phyloP scores from a whole-genome alignment of 2,113 vertebrate genomes.

The Ctenomys sociabilis region DNA sequence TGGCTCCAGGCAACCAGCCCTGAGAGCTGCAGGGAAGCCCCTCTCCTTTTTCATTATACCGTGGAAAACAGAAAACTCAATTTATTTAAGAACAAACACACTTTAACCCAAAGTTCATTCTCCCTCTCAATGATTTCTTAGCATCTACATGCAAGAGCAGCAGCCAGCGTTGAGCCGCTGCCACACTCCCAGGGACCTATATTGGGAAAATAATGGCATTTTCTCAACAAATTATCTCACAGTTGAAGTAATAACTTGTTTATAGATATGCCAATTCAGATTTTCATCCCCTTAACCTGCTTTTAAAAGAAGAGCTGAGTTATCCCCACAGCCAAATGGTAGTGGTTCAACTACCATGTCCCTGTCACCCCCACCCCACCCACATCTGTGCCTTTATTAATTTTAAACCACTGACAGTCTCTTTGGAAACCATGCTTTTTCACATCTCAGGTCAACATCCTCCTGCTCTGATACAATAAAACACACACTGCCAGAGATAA shows the following conservation, averaged over 20 bases:
- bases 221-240: conserved; percentile 67
- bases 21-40: neutral
- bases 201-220: conserved; percentile 69
- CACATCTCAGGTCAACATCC: conserved; percentile 40
- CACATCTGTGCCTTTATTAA: neutral
- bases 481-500: conserved; percentile 4
- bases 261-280: conserved; percentile 70
- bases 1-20: neutral
- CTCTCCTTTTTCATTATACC: neutral
- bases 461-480: conserved; percentile 48
- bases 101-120: conserved; percentile 52
- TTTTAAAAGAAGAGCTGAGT: conserved; percentile 23
- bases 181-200: neutral
- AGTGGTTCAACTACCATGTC: neutral
- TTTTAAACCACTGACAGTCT: conserved; percentile 55
- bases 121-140: neutral
- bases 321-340: conserved; percentile 42
- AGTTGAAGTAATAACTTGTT: conserved; percentile 70
- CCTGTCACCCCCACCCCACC: neutral
- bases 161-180: neutral
- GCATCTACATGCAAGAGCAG: conserved; percentile 11
- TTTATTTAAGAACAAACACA: conserved; percentile 72
- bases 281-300: conserved; percentile 62
- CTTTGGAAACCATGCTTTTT: conserved; percentile 51
- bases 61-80: conserved; percentile 57